Conservation (phyloP, 1,140 invertebrate species). For the Drosophila nasuta region DNA sequence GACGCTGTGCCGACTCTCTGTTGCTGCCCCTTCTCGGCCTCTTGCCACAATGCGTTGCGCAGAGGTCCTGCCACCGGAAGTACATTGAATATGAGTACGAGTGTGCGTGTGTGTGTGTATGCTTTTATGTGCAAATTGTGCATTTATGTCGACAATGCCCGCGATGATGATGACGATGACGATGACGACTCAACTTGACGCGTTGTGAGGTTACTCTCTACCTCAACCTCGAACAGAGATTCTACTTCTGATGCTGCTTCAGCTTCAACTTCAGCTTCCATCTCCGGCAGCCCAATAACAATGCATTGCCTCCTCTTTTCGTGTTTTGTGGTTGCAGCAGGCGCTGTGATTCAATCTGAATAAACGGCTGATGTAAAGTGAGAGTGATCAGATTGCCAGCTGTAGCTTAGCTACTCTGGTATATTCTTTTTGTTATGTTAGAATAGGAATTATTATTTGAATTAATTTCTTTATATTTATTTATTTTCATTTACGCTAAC, state of each 20-base stretch:
- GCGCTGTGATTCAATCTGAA: not conserved
- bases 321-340: not conserved
- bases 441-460: too few relatives aligned
- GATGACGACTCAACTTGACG: slow-evolving; percentile 53
- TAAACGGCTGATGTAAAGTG: not conserved
- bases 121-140: slow-evolving; percentile 82
- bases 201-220: slow-evolving; percentile 38
- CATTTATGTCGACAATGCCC: slow-evolving; percentile 78
- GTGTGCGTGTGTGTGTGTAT: slow-evolving; percentile 42
- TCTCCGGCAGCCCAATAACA: slow-evolving; percentile 24
- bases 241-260: not conserved
- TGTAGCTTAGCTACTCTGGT: not conserved
- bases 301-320: not conserved
- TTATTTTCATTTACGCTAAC: too few relatives aligned
- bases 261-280: slow-evolving; percentile 10
- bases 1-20: too few relatives aligned
- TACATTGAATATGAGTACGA: slow-evolving; percentile 66
- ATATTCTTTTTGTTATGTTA: too few relatives aligned
- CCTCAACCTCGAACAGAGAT: not conserved
- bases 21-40: slow-evolving; percentile 9
- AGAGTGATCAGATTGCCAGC: slow-evolving; percentile 16
- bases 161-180: slow-evolving; percentile 44
- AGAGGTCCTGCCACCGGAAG: slow-evolving; percentile 75
- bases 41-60: slow-evolving; percentile 20
- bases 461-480: too few relatives aligned